These are phyloP conservation scores for Rhagoletis pomonella DNA, from an alignment of 1,140 invertebrate genomes.

Conservation along the genomic window DNA sequence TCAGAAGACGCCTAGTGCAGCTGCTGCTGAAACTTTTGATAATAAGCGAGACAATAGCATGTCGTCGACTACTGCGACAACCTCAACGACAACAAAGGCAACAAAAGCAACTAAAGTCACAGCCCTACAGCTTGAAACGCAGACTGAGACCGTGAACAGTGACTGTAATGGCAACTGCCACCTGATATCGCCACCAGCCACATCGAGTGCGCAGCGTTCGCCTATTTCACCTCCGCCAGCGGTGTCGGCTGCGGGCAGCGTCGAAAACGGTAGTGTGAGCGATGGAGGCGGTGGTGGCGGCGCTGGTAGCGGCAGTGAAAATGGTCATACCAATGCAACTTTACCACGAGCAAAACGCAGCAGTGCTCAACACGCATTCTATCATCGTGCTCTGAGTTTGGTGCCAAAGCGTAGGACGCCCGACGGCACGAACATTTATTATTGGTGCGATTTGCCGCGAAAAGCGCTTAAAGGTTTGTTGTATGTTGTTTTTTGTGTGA, in stretches of 20 bases:
- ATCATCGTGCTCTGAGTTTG: slow-evolving; percentile 71
- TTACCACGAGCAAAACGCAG: slow-evolving; percentile 64
- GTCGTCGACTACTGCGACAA: slow-evolving; percentile 43
- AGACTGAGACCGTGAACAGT: slow-evolving; percentile 55
- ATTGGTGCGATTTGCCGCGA: slow-evolving; percentile 85
- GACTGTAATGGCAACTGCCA: slow-evolving; percentile 68
- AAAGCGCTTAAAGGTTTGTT: slow-evolving; percentile 75
- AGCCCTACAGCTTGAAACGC: slow-evolving; percentile 31
- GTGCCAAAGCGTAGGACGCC: slow-evolving; percentile 85
- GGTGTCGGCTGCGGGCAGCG: background rate
- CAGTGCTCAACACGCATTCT: slow-evolving; percentile 64
- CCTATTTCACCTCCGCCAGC: slow-evolving; percentile 50
- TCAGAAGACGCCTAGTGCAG: background rate
- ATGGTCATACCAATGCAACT: slow-evolving; percentile 58
- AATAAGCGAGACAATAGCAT: slow-evolving; percentile 57
- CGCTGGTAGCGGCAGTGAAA: background rate
- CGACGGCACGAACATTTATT: slow-evolving; percentile 87
- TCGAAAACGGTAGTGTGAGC: slow-evolving; percentile 34
- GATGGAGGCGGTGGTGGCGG: background rate
- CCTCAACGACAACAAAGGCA: slow-evolving; percentile 54
- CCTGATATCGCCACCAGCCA: slow-evolving; percentile 6
- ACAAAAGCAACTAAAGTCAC: slow-evolving; percentile 12
- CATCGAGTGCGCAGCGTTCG: slow-evolving; percentile 50
- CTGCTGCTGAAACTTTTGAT: slow-evolving; percentile 60
- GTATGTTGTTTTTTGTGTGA: background rate